Evolutionary conservation across 2,113 vertebrate species (phyloP).

Genomic region (Chlorocebus sabaeus): DNA sequence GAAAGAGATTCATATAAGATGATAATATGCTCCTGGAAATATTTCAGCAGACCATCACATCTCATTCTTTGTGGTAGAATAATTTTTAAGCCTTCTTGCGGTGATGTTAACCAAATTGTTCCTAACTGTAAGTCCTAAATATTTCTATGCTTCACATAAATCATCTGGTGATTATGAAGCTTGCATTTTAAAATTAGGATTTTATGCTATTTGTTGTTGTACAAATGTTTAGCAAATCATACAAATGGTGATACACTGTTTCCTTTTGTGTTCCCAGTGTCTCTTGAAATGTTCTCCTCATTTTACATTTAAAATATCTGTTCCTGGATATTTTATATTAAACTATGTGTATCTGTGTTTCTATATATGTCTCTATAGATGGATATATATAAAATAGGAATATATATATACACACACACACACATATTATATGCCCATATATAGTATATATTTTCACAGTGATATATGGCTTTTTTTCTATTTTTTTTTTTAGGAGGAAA

Average conservation of each 20-base stretch:
- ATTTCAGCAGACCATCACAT: not conserved
- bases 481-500: not conserved
- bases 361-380: too few relatives aligned
- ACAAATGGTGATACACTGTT: constrained; percentile 8
- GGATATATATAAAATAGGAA: too few relatives aligned
- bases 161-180: not conserved
- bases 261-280: not conserved
- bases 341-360: not conserved
- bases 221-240: not conserved
- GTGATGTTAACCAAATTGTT: constrained; percentile 5
- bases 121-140: not conserved
- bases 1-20: not conserved
- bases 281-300: not conserved
- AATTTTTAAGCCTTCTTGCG: not conserved
- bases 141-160: not conserved
- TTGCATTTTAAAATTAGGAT: not conserved
- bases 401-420: too few relatives aligned
- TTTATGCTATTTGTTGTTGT: not conserved
- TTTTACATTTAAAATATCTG: constrained; percentile 8
- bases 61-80: not conserved
- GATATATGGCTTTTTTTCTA: not conserved
- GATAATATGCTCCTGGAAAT: not conserved
- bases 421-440: not conserved
- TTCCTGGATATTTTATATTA: not conserved
- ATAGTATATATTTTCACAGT: not conserved